phyloP scores from a whole-genome alignment of 2,113 vertebrate genomes.

The Motacilla tschutschensis region DNA sequence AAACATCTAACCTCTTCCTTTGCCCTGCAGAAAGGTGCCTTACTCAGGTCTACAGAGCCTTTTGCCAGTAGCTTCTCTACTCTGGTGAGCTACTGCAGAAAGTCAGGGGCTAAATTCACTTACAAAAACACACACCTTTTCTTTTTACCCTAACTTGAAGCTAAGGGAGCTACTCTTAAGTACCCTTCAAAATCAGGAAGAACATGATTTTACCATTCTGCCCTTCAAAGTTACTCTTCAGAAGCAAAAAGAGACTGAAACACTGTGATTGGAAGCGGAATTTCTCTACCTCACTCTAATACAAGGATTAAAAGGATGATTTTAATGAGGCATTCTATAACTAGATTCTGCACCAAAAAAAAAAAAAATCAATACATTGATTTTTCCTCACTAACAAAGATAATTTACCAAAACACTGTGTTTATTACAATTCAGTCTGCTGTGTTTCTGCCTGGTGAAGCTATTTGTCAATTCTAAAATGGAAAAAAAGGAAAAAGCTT shows the following conservation, averaged over 20 bases:
- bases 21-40: not conserved
- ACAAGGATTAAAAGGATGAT: constrained; percentile 26
- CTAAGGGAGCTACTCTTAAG: not conserved
- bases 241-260: constrained; percentile 2
- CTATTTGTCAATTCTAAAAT: constrained; percentile 18
- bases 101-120: not conserved
- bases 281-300: constrained; percentile 8
- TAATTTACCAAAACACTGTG: constrained; percentile 40
- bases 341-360: constrained; percentile 16
- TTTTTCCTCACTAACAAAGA: constrained; percentile 57
- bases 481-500: not conserved
- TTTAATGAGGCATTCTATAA: constrained; percentile 39
- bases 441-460: constrained; percentile 20
- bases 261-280: not conserved
- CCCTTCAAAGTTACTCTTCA: not conserved
- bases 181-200: constrained; percentile 14
- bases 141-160: not conserved
- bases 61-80: not conserved
- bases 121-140: not conserved
- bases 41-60: not conserved
- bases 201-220: constrained; percentile 28
- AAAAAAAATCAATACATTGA: constrained; percentile 25
- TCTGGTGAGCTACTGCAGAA: not conserved
- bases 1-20: not conserved
- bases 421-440: constrained; percentile 40